phyloP scores from a whole-genome alignment of 2,113 vertebrate species.

The Thinocorus orbignyianus region DNA sequence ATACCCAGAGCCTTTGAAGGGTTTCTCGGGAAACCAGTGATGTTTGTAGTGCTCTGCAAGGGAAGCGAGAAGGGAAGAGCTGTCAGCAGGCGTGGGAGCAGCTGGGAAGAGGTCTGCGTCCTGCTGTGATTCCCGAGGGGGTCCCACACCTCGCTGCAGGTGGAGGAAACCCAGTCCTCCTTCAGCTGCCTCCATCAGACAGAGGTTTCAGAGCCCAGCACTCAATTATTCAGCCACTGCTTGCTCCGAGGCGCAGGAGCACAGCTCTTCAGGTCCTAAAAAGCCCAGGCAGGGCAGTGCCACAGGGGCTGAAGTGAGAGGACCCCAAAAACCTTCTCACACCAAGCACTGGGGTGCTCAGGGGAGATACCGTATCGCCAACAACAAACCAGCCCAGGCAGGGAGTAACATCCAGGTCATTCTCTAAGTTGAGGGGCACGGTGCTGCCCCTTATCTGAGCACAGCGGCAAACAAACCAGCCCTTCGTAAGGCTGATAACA shows the following conservation, averaged over 20 bases:
- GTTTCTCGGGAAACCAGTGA: constrained; percentile 87
- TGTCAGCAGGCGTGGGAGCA: background rate
- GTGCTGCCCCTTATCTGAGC: background rate
- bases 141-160: background rate
- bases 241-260: accelerated
- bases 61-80: background rate
- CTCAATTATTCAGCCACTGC: accelerated
- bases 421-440: background rate
- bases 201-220: accelerated
- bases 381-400: accelerated
- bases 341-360: accelerated
- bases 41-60: constrained; percentile 84
- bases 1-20: constrained; percentile 86
- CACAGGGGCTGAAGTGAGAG: accelerated
- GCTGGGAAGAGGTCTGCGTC: background rate
- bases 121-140: background rate
- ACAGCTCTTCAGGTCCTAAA: background rate
- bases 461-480: accelerated
- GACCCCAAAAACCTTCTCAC: background rate
- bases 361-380: background rate
- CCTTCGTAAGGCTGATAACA: background rate
- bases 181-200: background rate
- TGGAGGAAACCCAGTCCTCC: background rate
- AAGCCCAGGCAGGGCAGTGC: accelerated
- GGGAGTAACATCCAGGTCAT: background rate